Percentiles rank a stretch among this genome's conserved stretches.
Evolutionary conservation across 1,140 invertebrate species (phyloP).

Genomic region (Drosophila sproati): DNA sequence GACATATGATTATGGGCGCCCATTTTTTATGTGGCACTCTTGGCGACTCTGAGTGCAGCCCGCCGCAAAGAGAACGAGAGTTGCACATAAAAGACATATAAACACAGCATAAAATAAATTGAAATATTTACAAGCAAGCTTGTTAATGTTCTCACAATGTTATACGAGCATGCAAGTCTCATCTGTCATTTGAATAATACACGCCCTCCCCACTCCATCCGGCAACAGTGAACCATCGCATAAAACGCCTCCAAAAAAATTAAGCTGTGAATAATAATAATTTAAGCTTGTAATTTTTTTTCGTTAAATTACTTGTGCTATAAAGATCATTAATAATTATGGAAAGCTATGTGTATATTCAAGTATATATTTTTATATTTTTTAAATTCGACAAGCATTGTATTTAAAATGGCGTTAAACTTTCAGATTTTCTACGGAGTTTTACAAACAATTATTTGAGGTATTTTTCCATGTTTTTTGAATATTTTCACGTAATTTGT

Average conservation of each 20-base stretch:
- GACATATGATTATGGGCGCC: slow-evolving; percentile 77
- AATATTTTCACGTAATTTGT: neutral
- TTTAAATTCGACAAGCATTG: too few relatives aligned
- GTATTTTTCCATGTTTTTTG: too few relatives aligned
- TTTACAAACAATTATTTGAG: too few relatives aligned
- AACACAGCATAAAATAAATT: slow-evolving; percentile 76
- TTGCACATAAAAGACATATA: slow-evolving; percentile 76
- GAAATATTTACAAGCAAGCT: slow-evolving; percentile 78
- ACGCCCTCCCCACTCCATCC: neutral
- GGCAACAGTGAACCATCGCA: slow-evolving; percentile 25
- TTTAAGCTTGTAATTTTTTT: neutral
- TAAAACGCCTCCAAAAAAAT: slow-evolving; percentile 41
- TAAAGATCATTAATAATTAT: too few relatives aligned
- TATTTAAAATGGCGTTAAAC: too few relatives aligned
- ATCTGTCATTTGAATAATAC: slow-evolving; percentile 63
- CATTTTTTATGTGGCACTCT: slow-evolving; percentile 69
- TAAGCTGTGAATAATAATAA: neutral
- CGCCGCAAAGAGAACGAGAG: slow-evolving; percentile 26
- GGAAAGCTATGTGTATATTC: too few relatives aligned
- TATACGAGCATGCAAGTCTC: slow-evolving; percentile 42
- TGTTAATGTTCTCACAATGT: slow-evolving; percentile 78
- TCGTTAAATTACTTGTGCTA: neutral
- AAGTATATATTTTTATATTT: too few relatives aligned
- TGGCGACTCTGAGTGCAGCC: slow-evolving; percentile 49
- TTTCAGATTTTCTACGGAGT: too few relatives aligned